A percentile compares a stretch with the other conserved stretches of the same genome.
These are phyloP conservation scores for Empidonax alnorum DNA, from an alignment of 2,113 vertebrate genomes.

Conservation along the genomic window DNA sequence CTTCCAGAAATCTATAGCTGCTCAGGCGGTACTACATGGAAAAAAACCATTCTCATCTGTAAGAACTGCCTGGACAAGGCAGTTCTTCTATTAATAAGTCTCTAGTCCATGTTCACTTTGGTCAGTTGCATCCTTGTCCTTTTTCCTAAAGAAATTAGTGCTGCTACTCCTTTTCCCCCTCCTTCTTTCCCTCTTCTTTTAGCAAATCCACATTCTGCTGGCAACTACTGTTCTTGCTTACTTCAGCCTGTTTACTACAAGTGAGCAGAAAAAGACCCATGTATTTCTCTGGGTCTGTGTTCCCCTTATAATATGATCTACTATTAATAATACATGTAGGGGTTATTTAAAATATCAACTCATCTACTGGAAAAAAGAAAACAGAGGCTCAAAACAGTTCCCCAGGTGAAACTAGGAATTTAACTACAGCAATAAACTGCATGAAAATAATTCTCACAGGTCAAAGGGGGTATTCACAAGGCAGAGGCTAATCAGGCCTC, in stretches of 20 bases:
- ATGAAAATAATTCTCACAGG: slow-evolving; percentile 34
- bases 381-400: background rate
- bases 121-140: background rate
- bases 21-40: background rate
- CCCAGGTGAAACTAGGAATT: slow-evolving; percentile 43
- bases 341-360: slow-evolving; percentile 53
- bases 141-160: background rate
- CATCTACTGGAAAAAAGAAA: background rate
- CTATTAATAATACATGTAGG: slow-evolving; percentile 55
- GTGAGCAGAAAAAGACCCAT: background rate
- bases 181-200: background rate
- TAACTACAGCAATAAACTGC: slow-evolving; percentile 35
- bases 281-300: background rate
- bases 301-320: slow-evolving; percentile 5
- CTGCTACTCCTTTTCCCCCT: background rate
- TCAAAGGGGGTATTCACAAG: slow-evolving; percentile 20
- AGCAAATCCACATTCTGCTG: background rate
- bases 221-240: background rate
- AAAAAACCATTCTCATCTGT: accelerated
- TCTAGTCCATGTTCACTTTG: background rate
- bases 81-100: background rate
- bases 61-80: background rate
- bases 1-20: background rate
- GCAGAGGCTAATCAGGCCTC: slow-evolving; percentile 50
- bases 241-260: background rate